Evolutionary conservation across 2,113 vertebrate species (phyloP).

Genomic region (Propithecus coquereli): DNA sequence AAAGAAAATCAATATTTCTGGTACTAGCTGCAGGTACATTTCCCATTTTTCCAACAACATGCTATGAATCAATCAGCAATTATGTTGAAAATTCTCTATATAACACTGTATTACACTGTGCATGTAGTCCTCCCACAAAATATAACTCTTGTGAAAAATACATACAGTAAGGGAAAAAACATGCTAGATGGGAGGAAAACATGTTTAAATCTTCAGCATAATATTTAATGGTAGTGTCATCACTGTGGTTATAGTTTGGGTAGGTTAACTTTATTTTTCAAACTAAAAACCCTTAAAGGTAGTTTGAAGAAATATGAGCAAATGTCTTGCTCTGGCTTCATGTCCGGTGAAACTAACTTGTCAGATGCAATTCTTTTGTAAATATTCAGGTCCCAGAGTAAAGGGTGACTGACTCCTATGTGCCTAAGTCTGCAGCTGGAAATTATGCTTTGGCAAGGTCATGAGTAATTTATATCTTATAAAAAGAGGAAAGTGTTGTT

Average conservation of each 20-base stretch:
- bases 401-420: neutral
- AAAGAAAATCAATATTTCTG: conserved; percentile 10
- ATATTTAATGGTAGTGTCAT: neutral
- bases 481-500: conserved; percentile 49
- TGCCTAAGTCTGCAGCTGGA: conserved; percentile 22
- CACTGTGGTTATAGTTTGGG: neutral
- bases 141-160: conserved; percentile 32
- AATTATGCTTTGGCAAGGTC: conserved; percentile 36
- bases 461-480: conserved; percentile 27
- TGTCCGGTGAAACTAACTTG: neutral
- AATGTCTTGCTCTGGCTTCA: neutral
- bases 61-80: neutral
- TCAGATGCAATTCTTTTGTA: neutral
- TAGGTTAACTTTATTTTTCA: conserved; percentile 34
- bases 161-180: neutral
- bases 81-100: neutral
- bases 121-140: conserved; percentile 5
- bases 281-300: neutral
- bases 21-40: neutral
- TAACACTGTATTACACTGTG: neutral
- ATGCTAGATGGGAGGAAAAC: neutral
- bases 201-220: neutral
- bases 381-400: neutral
- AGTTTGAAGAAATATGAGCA: neutral
- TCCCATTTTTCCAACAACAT: neutral